A percentile compares a stretch with the other conserved stretches of the same genome.
These are phyloP conservation scores for Tamias sibiricus DNA, from an alignment of 2,113 vertebrate species.

Conservation along the genomic window DNA sequence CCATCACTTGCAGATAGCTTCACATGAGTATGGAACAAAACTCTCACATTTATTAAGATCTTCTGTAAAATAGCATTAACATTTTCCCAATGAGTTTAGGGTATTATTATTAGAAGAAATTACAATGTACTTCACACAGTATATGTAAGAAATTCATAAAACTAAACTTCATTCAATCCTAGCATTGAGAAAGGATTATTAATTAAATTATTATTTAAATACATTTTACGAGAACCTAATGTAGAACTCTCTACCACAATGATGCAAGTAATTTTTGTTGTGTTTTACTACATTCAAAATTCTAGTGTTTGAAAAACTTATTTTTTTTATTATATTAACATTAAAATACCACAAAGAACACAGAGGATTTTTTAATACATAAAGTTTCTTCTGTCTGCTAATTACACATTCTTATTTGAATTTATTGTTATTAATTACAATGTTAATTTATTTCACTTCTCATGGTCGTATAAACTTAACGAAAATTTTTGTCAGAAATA, in stretches of 20 bases:
- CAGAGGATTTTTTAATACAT: neutral
- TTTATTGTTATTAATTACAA: constrained; percentile 11
- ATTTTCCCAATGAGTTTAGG: neutral
- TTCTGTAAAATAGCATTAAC: neutral
- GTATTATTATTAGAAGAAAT: neutral
- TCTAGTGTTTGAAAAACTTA: neutral
- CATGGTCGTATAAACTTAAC: neutral
- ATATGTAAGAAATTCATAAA: neutral
- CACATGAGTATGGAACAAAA: neutral
- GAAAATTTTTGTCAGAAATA: constrained; percentile 16
- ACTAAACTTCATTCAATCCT: neutral
- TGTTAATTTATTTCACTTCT: constrained; percentile 60
- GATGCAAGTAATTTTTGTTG: neutral
- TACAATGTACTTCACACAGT: neutral
- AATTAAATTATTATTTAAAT: neutral
- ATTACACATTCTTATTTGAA: constrained; percentile 24
- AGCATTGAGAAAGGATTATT: neutral
- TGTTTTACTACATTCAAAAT: neutral
- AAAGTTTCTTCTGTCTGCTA: neutral
- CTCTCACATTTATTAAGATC: neutral
- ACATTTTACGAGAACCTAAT: neutral
- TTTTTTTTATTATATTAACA: neutral
- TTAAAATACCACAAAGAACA: neutral
- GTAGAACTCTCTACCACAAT: neutral
- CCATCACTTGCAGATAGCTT: neutral